A percentile compares a stretch with the other conserved stretches of the same genome.
phyloP scores from a whole-genome alignment of 2,888 invertebrate genomes.

The Drosophila anomelani region DNA sequence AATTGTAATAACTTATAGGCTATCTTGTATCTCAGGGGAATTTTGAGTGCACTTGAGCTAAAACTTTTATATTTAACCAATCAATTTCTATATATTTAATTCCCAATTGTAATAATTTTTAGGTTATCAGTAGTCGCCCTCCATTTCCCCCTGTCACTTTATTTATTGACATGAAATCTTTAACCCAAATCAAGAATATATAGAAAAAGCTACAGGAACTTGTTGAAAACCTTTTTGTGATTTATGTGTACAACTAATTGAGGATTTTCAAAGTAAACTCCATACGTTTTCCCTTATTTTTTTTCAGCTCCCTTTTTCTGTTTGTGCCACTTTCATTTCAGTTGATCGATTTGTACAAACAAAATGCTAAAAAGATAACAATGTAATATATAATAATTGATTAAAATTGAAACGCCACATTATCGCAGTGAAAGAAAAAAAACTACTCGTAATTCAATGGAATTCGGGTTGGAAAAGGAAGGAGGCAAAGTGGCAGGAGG shows the following conservation, averaged over 20 bases:
- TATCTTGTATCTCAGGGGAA: no score
- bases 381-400: slow-evolving; percentile 69
- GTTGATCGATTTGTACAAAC: slow-evolving; percentile 76
- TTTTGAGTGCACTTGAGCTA: no score
- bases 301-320: not conserved
- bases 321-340: slow-evolving; percentile 61
- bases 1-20: no score
- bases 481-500: not conserved
- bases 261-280: slow-evolving; percentile 51
- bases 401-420: slow-evolving; percentile 58
- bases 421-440: slow-evolving; percentile 34
- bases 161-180: slow-evolving; percentile 61
- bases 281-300: not conserved
- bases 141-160: no score
- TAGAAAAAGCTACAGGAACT: slow-evolving; percentile 18
- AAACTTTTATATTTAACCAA: no score
- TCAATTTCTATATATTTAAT: no score
- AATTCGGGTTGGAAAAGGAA: slow-evolving; percentile 47
- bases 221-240: slow-evolving; percentile 48
- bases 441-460: slow-evolving; percentile 52
- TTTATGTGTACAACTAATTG: slow-evolving; percentile 75
- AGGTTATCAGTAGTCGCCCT: slow-evolving; percentile 22
- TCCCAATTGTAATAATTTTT: no score
- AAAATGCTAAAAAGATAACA: slow-evolving; percentile 51
- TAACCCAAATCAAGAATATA: slow-evolving; percentile 60